A percentile compares a stretch with the other conserved stretches of the same genome.
Evolutionary conservation across 2,113 vertebrate genomes (phyloP).

Genomic region (Poicephalus meyeri): DNA sequence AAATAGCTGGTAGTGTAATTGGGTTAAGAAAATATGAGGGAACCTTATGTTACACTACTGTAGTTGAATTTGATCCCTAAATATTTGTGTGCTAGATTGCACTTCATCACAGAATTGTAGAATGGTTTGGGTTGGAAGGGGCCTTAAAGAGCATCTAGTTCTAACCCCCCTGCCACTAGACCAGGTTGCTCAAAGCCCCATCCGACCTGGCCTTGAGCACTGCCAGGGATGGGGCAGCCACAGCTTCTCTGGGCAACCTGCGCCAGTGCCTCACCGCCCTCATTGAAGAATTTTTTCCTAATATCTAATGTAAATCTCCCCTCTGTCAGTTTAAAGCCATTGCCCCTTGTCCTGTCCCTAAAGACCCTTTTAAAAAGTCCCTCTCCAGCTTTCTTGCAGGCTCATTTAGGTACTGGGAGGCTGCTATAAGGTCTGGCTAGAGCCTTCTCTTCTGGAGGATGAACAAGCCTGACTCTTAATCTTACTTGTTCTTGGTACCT

Average conservation of each 20-base stretch:
- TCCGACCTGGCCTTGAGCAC: background rate
- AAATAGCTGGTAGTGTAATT: background rate
- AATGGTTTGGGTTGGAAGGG: background rate
- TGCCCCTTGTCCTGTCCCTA: background rate
- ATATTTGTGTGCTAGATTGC: background rate
- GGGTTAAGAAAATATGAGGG: background rate
- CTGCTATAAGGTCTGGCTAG: too few relatives aligned
- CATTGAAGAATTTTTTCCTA: background rate
- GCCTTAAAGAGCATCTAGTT: background rate
- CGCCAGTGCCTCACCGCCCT: background rate
- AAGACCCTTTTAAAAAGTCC: background rate
- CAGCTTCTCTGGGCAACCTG: background rate
- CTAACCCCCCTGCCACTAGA: background rate
- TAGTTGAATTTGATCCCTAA: background rate
- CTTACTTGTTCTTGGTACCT: background rate
- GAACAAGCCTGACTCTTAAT: background rate
- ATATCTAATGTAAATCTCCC: background rate
- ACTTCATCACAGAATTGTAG: background rate
- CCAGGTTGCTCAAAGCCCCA: background rate
- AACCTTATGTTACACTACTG: background rate
- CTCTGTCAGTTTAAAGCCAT: background rate
- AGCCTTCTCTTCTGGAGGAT: background rate
- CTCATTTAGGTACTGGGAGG: background rate
- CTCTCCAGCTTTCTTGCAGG: background rate
- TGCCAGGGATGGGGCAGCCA: background rate